Evolutionary conservation across 2,113 vertebrate genomes (phyloP).

Genomic region (Nycticryphes semicollaris): DNA sequence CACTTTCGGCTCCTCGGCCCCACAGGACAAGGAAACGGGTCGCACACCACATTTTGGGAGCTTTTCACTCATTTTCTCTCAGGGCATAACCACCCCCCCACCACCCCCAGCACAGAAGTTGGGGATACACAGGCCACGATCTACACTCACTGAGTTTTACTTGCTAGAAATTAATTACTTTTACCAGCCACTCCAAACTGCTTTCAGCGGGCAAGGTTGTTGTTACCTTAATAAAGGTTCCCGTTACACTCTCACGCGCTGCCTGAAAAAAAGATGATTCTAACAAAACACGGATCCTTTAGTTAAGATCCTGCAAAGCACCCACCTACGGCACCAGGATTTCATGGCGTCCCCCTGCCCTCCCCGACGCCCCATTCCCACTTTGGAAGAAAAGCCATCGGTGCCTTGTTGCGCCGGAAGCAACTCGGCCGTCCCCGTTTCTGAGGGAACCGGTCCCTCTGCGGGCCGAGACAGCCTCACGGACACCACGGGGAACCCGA

Average conservation of each 20-base stretch:
- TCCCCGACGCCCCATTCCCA: fast-evolving
- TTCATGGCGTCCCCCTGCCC: fast-evolving
- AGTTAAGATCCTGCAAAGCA: not conserved
- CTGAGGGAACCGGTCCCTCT: too few relatives aligned
- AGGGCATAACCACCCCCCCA: fast-evolving
- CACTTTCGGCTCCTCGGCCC: fast-evolving
- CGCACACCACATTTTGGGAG: fast-evolving
- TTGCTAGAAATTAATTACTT: too few relatives aligned
- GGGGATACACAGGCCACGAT: fast-evolving
- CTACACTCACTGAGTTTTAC: not conserved
- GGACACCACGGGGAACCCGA: too few relatives aligned
- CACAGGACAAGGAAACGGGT: fast-evolving
- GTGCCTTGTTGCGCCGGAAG: fast-evolving
- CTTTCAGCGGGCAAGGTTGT: fast-evolving
- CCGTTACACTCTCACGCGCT: fast-evolving
- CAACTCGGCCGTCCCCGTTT: too few relatives aligned
- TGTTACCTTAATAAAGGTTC: not conserved
- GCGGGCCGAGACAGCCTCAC: not conserved
- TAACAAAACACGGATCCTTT: fast-evolving
- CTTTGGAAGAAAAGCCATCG: fast-evolving
- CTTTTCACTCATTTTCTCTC: not conserved
- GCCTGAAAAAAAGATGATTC: not conserved
- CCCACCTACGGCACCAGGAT: fast-evolving
- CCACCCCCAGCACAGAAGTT: fast-evolving
- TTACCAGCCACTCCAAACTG: too few relatives aligned